Evolutionary conservation across 2,888 invertebrate genomes (phyloP), one percentile per base, ranked within the genome.

Genomic region (Cantharis nigra): DNA sequence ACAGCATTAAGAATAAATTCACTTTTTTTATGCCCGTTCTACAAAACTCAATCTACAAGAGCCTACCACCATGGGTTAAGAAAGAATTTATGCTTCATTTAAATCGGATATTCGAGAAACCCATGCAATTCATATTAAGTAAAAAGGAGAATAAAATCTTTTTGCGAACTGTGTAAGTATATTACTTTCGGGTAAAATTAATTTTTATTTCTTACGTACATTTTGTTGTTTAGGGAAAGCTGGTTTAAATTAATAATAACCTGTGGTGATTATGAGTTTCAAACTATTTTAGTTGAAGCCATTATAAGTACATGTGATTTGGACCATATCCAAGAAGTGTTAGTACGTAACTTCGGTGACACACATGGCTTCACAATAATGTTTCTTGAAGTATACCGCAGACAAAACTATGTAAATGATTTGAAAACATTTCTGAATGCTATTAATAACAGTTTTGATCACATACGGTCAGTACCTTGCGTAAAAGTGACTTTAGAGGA

Each of bases 281-380:
- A 49, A n/a, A n/a, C 7, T 7, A 9, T 49, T 9, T 2, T 49
- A 9, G 49, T 49, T n/a, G n/a, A n/a, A 49, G 2, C 2, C 5
- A 49, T 49, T 2, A n/a, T 49, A n/a, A 49, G 1, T n/a, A 9
- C 3, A 49, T 49, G 49, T n/a, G 49, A 49, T 9, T 7, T 13
- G 7, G 2, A 2, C 9, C 49, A 49, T 2, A 49, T 49, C 5
- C 2, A n/a, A n/a, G 2, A n/a, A n/a, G n/a, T 49, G n/a, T n/a
- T 49, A 0, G 9, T 9, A 26, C 26, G 9, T 26, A 9, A 9
- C 26, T 26, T 26, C 7, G 26, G 26, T 7, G 26, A 26, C 0
- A 26, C 9, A 0, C 7, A n/a, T 3, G 3, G 3, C 0, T 0
- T 4, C 3, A 49, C 7, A 2, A n/a, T 0, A 2, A n/a, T 7